Evolutionary conservation across 2,113 vertebrate species (phyloP), one percentile per base, ranked within the genome.

Genomic region (Enhydra lutris): DNA sequence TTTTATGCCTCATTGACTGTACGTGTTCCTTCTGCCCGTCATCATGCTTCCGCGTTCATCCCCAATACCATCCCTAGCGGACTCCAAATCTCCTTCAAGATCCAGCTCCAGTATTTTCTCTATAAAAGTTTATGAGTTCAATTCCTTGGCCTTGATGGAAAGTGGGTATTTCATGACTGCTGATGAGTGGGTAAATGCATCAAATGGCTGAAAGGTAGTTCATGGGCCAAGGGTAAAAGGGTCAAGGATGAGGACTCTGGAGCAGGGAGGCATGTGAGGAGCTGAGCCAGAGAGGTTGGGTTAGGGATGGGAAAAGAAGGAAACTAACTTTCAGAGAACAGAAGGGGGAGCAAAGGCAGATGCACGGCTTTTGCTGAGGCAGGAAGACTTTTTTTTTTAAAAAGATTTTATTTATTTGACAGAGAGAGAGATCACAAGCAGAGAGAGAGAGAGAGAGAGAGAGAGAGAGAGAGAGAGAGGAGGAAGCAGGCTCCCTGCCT

Each of bases 51-150:
- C 21, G 17, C 93, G 89, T 47, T 89, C 9, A 39, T 36, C 10
- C 18, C 20, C 7, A 1, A 55, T 3, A 15, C 15, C 13, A 21
- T 18, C 47, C n/a, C 42, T 26, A 91, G 55, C 0, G 29, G 67
- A 93, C 20, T 39, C 31, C 5, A 74, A 42, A 78, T 87, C 18
- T 84, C 26, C 87, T 89, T 96, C 57, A 95, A 96, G 83, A 86
- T 3, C 34, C 18, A 86, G 83, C 2, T 93, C 76, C 95, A 88
- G 29, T 7, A 17, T 65, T 31, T 65, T 65, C 29, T 34, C 29
- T 65, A 65, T 15, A 65, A 65, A 65, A 31, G 29, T 34, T 34
- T 34, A 52, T 85, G 55, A 78, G 90, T 81, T 93, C 24, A 39
- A 92, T 34, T 67, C 36, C 55, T 71, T 92, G 69, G 26, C 6